Evolutionary conservation across 2,797 vertebrate species (phyloP).

Genomic region (Lepilemur ruficaudatus): DNA sequence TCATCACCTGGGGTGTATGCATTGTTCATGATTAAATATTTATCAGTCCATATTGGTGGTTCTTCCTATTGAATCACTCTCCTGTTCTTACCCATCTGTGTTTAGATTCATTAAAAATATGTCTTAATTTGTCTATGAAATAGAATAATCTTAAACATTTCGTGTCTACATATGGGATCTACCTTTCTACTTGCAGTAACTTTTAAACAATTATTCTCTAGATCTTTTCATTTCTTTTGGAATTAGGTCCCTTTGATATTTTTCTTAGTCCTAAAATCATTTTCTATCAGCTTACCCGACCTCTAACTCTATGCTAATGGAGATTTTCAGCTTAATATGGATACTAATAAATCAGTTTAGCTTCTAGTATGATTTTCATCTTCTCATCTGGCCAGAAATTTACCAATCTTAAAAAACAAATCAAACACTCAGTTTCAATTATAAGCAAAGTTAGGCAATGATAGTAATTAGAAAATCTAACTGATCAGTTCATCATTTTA

Average conservation of each 20-base stretch:
- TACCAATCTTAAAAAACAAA: constrained; percentile 50
- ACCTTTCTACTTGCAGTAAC: background rate
- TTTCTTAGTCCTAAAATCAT: constrained; percentile 19
- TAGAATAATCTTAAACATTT: background rate
- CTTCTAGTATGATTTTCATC: constrained; percentile 54
- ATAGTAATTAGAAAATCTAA: constrained; percentile 47
- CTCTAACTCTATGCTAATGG: constrained; percentile 27
- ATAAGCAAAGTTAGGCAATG: constrained; percentile 26
- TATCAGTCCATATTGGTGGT: background rate
- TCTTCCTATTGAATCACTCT: constrained; percentile 20
- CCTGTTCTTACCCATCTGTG: background rate
- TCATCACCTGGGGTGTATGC: constrained; percentile 11
- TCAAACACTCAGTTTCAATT: constrained; percentile 34
- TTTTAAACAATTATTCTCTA: background rate
- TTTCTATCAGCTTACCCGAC: background rate
- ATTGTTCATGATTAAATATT: constrained; percentile 41
- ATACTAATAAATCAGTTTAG: constrained; percentile 54
- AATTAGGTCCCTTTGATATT: background rate
- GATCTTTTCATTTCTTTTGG: background rate
- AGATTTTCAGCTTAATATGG: constrained; percentile 31
- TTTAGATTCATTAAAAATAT: background rate
- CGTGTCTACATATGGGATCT: background rate
- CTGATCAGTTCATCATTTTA: background rate
- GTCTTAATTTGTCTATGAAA: constrained; percentile 8
- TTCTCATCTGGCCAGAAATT: constrained; percentile 53